phyloP scores from a whole-genome alignment of 2,797 vertebrate genomes.

The Hoplostethus atlanticus region DNA sequence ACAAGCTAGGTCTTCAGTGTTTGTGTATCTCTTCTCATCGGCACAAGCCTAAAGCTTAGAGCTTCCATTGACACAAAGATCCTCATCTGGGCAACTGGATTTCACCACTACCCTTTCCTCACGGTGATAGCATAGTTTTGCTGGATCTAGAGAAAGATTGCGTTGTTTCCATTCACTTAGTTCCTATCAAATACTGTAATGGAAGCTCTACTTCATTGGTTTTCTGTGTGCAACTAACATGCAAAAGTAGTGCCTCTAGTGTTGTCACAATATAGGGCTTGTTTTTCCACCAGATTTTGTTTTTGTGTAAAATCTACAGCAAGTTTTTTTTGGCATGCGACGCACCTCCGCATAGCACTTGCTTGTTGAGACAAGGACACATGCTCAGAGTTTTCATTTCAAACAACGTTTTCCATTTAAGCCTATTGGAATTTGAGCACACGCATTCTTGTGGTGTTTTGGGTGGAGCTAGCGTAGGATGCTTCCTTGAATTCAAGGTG shows the following conservation, averaged over 20 bases:
- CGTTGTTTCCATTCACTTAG: not conserved
- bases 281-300: slow-evolving; percentile 27
- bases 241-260: slow-evolving; percentile 53
- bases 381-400: slow-evolving; percentile 41
- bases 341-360: slow-evolving; percentile 57
- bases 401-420: slow-evolving; percentile 29
- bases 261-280: slow-evolving; percentile 22
- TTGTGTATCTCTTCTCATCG: slow-evolving; percentile 28
- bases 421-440: slow-evolving; percentile 41
- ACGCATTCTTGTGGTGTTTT: slow-evolving; percentile 71
- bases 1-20: slow-evolving; percentile 1
- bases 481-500: slow-evolving; percentile 58
- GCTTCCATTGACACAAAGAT: slow-evolving; percentile 75
- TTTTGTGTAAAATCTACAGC: slow-evolving; percentile 24
- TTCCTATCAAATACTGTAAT: slow-evolving; percentile 45
- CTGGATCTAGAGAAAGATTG: not conserved
- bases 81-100: slow-evolving; percentile 1
- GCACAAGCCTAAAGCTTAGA: slow-evolving; percentile 74
- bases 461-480: slow-evolving; percentile 48
- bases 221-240: slow-evolving; percentile 76
- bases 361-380: slow-evolving; percentile 70
- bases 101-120: slow-evolving; percentile 4
- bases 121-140: slow-evolving; percentile 12
- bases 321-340: slow-evolving; percentile 62
- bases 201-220: slow-evolving; percentile 69